These are phyloP conservation scores for Chitala chitala DNA, from an alignment of 2,113 vertebrate genomes.

Conservation along the genomic window DNA sequence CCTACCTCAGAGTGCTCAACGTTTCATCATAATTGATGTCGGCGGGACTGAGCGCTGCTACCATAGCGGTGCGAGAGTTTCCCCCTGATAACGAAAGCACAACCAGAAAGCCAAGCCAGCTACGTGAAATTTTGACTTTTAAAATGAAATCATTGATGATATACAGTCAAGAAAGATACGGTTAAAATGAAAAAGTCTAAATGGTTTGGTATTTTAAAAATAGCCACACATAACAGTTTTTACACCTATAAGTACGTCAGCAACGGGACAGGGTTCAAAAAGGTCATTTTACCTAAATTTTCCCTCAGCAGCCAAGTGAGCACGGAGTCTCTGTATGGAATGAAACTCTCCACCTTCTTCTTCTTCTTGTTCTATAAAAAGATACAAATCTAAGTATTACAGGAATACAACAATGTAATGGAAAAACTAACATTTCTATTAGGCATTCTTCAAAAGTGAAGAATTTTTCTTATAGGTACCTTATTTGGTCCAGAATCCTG, in stretches of 20 bases:
- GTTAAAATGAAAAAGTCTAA: too few relatives aligned
- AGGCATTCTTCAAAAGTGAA: not conserved
- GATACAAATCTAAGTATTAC: not conserved
- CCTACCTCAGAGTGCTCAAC: slow-evolving; percentile 89
- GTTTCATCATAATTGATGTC: slow-evolving; percentile 98
- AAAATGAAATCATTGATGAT: too few relatives aligned
- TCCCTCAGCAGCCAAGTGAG: slow-evolving; percentile 95
- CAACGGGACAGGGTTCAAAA: not conserved
- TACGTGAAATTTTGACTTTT: not conserved
- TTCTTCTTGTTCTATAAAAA: slow-evolving; percentile 82
- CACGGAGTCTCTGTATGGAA: slow-evolving; percentile 93
- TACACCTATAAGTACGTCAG: too few relatives aligned
- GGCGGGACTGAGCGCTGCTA: slow-evolving; percentile 91
- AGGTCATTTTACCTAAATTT: slow-evolving; percentile 86
- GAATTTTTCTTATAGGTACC: slow-evolving; percentile 54
- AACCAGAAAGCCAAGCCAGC: not conserved
- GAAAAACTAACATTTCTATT: not conserved
- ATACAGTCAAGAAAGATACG: too few relatives aligned
- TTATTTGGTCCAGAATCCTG: slow-evolving; percentile 92
- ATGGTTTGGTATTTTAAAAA: too few relatives aligned
- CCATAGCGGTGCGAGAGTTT: slow-evolving; percentile 96
- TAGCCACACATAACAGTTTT: too few relatives aligned
- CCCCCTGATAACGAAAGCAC: slow-evolving; percentile 65
- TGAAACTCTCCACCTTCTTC: slow-evolving; percentile 91
- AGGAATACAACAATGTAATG: not conserved